These are phyloP conservation scores for Anadara kagoshimensis DNA, from an alignment of 1,140 invertebrate genomes.

Conservation along the genomic window DNA sequence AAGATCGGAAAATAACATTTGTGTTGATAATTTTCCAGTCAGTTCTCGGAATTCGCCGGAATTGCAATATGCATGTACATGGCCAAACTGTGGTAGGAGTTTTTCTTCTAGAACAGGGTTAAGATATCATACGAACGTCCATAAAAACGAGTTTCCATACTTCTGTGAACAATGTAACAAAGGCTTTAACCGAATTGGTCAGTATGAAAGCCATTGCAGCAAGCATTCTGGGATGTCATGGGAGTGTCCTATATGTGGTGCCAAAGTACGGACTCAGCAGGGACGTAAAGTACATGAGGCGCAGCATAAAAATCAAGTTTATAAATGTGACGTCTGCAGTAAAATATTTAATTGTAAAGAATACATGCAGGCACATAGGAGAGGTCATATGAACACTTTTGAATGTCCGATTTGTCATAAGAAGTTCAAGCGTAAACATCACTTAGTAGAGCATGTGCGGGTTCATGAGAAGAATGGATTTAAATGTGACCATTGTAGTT, in stretches of 20 bases:
- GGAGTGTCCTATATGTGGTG: constrained; percentile 18
- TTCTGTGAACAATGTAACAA: constrained; percentile 4
- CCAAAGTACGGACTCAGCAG: constrained; percentile 1
- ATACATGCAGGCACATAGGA: constrained; percentile 10
- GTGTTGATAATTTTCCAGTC: no score
- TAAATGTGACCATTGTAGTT: constrained; percentile 13
- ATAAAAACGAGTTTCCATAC: constrained; percentile 9
- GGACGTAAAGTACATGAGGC: constrained; percentile 9
- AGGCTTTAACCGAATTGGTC: constrained; percentile 13
- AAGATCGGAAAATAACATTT: no score
- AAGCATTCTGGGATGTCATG: constrained; percentile 7
- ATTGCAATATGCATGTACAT: constrained; percentile 1
- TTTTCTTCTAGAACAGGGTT: constrained; percentile 15
- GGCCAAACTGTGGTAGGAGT: not conserved
- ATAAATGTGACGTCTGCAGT: constrained; percentile 9
- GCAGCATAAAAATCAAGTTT: constrained; percentile 9
- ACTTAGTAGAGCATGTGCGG: constrained; percentile 12
- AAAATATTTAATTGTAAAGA: constrained; percentile 13
- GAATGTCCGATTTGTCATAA: constrained; percentile 13
- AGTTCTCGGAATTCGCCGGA: no score
- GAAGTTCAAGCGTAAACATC: constrained; percentile 9
- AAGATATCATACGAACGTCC: constrained; percentile 6
- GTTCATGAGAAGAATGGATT: constrained; percentile 19
- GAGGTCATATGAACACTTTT: constrained; percentile 9
- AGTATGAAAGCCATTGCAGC: constrained; percentile 8